Base-by-base conservation (phyloP, 1,140 invertebrate species). In the Bombus picipes region DNA sequence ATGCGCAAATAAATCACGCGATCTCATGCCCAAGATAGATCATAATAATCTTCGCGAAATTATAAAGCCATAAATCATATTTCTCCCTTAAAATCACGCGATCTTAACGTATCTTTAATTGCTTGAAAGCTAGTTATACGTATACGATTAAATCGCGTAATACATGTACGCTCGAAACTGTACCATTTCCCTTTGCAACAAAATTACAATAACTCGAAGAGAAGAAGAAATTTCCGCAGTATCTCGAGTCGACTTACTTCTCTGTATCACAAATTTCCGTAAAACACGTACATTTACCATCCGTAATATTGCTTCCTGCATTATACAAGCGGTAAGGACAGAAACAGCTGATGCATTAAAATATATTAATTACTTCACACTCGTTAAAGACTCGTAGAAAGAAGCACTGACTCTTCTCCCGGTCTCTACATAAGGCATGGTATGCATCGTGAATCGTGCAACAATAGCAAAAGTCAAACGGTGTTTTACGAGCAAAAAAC, bases 401-500 rank as follows among this genome's bases (percentile, higher is more conserved):
- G 75, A 65, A 75, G 2, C n/a, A n/a, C 3, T 3, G 28, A 32
- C 15, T 18, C 65, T 34, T 13, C 13, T 32, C 15, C 34, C 65
- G 9, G 28, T 18, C 9, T 75, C n/a, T 47, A 39, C 32, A 32
- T 32, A 32, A 53, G n/a, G 13, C 9, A 28, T 8, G n/a, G 43
- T 32, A 43, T 13, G 43, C 18, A 47, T 37, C 47, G 10, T 28
- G 12, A 25, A 57, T 75, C 73, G 34, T 37, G 53, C 47, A 32
- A n/a, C 70, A n/a, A 22, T 75, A 12, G 25, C 25, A 34, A 25
- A 25, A 32, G 37, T n/a, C 75, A 28, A 81, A 39, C 59, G 59
- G 57, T 32, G 57, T 37, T 88, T 89, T 81, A 85, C 78, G 73
- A 81, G 65, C 73, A 70, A 89, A 85, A 85, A 88, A 72, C 70